These are phyloP conservation scores for Poeciliopsis turrubarensis DNA, from an alignment of 2,113 vertebrate genomes.

Conservation along the genomic window DNA sequence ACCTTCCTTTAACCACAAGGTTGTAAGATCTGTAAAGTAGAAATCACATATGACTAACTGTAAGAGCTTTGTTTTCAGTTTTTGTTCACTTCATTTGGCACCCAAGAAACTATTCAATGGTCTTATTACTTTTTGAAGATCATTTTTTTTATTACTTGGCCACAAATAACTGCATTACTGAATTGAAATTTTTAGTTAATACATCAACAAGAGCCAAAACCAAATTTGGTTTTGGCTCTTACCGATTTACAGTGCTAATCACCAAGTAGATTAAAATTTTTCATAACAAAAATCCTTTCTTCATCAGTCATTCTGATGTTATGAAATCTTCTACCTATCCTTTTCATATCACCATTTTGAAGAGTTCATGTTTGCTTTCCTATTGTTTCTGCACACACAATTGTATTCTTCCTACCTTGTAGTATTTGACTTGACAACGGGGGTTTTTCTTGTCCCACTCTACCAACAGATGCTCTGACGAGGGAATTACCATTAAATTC, in stretches of 20 bases:
- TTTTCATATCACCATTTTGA: neutral
- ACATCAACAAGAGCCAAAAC: neutral
- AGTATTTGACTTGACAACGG: slow-evolving; percentile 63
- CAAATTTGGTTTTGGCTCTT: neutral
- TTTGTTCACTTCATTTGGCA: neutral
- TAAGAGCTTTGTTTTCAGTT: neutral
- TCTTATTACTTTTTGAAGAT: too few relatives aligned
- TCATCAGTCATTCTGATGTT: neutral
- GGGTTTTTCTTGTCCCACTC: neutral
- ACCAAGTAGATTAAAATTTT: neutral
- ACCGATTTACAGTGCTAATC: neutral
- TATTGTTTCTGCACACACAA: too few relatives aligned
- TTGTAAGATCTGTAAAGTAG: neutral
- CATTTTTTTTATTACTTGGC: neutral
- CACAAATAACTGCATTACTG: neutral
- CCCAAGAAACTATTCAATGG: neutral
- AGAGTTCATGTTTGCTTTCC: neutral
- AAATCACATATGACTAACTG: neutral
- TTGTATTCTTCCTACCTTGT: slow-evolving; percentile 39
- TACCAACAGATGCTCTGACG: slow-evolving; percentile 27
- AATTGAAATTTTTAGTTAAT: neutral
- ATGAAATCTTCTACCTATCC: neutral
- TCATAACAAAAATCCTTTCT: neutral
- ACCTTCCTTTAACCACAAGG: neutral
- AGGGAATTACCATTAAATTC: neutral